These are phyloP conservation scores for Tipula vernalis DNA, from an alignment of 2,888 invertebrate genomes.

Conservation along the genomic window DNA sequence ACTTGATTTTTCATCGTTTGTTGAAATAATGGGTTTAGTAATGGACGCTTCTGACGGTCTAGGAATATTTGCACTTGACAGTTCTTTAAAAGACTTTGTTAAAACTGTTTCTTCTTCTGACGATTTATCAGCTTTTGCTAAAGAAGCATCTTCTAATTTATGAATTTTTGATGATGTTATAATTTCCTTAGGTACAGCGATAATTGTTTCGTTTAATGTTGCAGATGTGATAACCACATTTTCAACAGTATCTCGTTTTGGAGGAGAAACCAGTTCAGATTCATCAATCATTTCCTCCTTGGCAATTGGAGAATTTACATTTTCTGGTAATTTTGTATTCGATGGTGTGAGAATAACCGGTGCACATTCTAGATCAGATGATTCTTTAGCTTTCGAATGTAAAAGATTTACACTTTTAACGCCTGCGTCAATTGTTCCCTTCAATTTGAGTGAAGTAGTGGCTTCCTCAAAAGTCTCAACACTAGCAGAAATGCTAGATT, in stretches of 20 bases:
- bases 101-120: background rate
- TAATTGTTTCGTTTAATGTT: background rate
- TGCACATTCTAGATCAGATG: background rate
- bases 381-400: background rate
- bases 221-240: background rate
- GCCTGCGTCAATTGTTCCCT: background rate
- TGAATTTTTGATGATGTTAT: background rate
- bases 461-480: background rate
- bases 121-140: background rate
- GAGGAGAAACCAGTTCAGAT: background rate
- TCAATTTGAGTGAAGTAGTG: background rate
- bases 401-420: background rate
- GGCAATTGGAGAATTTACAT: background rate
- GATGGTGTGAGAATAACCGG: background rate
- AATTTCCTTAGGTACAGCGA: background rate
- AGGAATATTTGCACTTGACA: background rate
- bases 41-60: background rate
- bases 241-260: background rate
- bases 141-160: background rate
- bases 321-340: background rate
- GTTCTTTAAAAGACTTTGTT: background rate
- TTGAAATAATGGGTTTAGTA: background rate
- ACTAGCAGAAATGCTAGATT: background rate
- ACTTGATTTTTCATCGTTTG: background rate
- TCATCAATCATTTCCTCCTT: background rate